These are phyloP conservation scores for Drosophila orosa DNA, from an alignment of 1,140 invertebrate genomes.

Conservation along the genomic window DNA sequence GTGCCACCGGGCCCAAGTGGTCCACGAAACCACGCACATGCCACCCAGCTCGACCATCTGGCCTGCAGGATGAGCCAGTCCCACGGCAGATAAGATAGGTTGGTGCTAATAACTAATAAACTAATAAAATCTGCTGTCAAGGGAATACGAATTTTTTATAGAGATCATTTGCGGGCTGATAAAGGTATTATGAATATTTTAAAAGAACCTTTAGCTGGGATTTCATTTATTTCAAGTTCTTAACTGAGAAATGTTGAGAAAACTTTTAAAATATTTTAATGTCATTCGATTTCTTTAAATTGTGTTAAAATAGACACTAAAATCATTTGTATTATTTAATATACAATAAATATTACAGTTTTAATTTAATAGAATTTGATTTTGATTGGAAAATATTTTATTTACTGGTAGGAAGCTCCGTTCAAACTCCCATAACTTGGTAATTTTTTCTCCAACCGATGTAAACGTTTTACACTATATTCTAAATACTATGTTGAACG, in stretches of 20 bases:
- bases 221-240: background rate
- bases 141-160: background rate
- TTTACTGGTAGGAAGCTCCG: no score
- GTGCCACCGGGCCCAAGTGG: slow-evolving; percentile 2
- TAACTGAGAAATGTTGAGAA: background rate
- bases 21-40: background rate
- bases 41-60: slow-evolving; percentile 8
- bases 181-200: background rate
- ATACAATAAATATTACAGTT: no score
- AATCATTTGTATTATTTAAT: background rate
- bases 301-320: background rate
- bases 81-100: slow-evolving; percentile 26
- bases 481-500: no score
- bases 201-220: background rate
- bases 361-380: no score
- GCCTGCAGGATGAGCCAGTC: slow-evolving; percentile 7
- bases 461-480: no score
- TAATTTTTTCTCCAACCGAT: no score
- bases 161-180: background rate
- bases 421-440: no score
- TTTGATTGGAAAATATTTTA: no score
- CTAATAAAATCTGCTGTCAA: slow-evolving; percentile 5
- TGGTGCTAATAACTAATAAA: background rate
- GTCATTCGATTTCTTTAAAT: background rate
- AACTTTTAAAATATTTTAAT: background rate